phyloP scores from a whole-genome alignment of 2,113 vertebrate species.

The Pimephales promelas region DNA sequence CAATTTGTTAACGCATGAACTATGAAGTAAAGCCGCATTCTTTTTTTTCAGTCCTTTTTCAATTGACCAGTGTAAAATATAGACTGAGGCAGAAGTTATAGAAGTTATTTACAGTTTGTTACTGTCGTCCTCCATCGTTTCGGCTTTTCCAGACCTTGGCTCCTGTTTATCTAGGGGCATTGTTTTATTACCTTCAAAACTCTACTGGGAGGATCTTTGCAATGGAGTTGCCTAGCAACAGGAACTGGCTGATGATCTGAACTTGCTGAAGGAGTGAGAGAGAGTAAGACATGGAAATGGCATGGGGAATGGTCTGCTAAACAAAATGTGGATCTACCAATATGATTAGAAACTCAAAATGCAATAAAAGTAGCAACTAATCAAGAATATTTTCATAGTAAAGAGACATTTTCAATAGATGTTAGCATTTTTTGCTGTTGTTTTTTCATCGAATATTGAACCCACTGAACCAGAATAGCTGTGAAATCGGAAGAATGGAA shows the following conservation, averaged over 20 bases:
- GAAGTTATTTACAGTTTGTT: slow-evolving; percentile 57
- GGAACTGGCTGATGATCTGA: slow-evolving; percentile 71
- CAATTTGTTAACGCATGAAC: not conserved
- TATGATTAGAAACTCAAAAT: slow-evolving; percentile 19
- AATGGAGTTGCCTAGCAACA: slow-evolving; percentile 80
- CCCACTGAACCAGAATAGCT: not conserved
- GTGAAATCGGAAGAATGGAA: not conserved
- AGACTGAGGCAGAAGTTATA: slow-evolving; percentile 45
- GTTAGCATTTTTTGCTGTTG: not conserved
- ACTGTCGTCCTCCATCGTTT: slow-evolving; percentile 40
- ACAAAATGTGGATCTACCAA: not conserved
- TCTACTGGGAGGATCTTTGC: slow-evolving; percentile 76
- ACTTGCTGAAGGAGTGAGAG: slow-evolving; percentile 48
- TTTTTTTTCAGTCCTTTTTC: slow-evolving; percentile 42
- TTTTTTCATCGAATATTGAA: not conserved
- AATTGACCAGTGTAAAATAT: slow-evolving; percentile 37
- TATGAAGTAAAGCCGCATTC: not conserved
- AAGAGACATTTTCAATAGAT: not conserved
- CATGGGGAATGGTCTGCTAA: not conserved
- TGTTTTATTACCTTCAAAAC: slow-evolving; percentile 82
- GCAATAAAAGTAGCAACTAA: not conserved
- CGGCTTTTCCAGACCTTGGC: slow-evolving; percentile 66
- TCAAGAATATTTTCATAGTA: not conserved
- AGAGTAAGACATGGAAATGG: slow-evolving; percentile 15
- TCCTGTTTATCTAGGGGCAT: slow-evolving; percentile 80